Evolutionary conservation across 2,888 invertebrate species (phyloP), one percentile per base, ranked within the genome.

Genomic region (Exephanes ischioxanthus): DNA sequence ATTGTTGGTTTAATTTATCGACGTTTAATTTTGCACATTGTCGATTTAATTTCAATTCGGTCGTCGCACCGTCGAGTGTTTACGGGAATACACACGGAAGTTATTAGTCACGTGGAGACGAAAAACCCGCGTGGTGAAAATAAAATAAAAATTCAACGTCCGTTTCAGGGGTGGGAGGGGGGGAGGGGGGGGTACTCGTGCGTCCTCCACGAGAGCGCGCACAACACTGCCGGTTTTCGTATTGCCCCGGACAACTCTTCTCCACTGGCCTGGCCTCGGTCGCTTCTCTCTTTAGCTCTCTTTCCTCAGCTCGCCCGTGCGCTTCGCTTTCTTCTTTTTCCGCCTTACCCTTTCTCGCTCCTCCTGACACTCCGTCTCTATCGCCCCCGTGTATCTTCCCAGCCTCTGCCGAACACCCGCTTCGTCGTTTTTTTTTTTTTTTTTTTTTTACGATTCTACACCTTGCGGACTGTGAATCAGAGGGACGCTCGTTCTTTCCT

Each of bases 201-300:
- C 89, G 89, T 90, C 83, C 88, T 89, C 90, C 88, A 88, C 89
- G 90, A 89, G 88, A 91, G 91, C 90, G 88, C 91, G 90, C 88
- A 89, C 88, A 88, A 88, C 88, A 91, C 91, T 91, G 92, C 88
- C 88, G 88, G 87, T 89, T 90, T 90, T 87, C 87, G 90, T 87
- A 85, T 88, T 85, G 88, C 85, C 45, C 86, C 87, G 85, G 87
- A 87, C 87, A 87, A 86, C 87, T 88, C 89, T 89, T 88, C 88
- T 76, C 76, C 84, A 61, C 75, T 76, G 68, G 63, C 80, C 63
- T 76, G 67, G 61, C 76, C 80, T 68, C 80, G 66, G 66, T 72
- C 70, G 75, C 55, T 63, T 81, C 81, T 58, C 72, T 81, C 76
- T 84, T 76, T 37, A 22, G 67, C 80, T 67, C 84, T 81, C 72